phyloP scores from a whole-genome alignment of 1,140 invertebrate species.

The Drosophila truncata region DNA sequence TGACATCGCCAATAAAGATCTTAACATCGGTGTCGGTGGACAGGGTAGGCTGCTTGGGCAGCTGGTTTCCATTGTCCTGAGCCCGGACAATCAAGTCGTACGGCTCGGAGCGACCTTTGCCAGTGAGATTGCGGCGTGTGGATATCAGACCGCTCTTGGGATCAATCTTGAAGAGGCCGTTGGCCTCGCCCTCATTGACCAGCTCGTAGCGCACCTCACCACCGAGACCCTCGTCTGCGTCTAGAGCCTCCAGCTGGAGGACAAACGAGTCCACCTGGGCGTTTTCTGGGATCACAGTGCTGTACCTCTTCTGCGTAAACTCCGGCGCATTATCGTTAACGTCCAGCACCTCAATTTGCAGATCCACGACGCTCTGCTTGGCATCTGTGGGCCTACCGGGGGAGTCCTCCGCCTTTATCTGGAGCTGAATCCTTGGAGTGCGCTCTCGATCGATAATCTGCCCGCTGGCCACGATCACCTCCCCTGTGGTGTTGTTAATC shows the following conservation, averaged over 20 bases:
- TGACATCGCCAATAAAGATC: conserved; percentile 92
- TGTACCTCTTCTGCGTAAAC: conserved; percentile 86
- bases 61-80: conserved; percentile 89
- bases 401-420: conserved; percentile 91
- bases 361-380: conserved; percentile 88
- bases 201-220: conserved; percentile 90
- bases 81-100: conserved; percentile 90
- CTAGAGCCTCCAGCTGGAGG: conserved; percentile 91
- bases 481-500: conserved; percentile 89
- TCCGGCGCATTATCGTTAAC: conserved; percentile 92
- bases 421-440: conserved; percentile 89
- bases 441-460: conserved; percentile 91
- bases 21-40: conserved; percentile 88
- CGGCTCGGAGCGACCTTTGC: conserved; percentile 90
- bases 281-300: conserved; percentile 89
- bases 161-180: conserved; percentile 90
- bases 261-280: conserved; percentile 88
- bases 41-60: conserved; percentile 85
- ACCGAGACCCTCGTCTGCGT: conserved; percentile 90
- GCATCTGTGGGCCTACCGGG: conserved; percentile 88
- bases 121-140: conserved; percentile 88
- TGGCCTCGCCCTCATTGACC: conserved; percentile 90
- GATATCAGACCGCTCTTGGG: conserved; percentile 89
- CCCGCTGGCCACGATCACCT: conserved; percentile 89
- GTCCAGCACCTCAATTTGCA: conserved; percentile 91